Evolutionary conservation across 2,797 vertebrate genomes (phyloP).

Genomic region (Enoplosus armatus): DNA sequence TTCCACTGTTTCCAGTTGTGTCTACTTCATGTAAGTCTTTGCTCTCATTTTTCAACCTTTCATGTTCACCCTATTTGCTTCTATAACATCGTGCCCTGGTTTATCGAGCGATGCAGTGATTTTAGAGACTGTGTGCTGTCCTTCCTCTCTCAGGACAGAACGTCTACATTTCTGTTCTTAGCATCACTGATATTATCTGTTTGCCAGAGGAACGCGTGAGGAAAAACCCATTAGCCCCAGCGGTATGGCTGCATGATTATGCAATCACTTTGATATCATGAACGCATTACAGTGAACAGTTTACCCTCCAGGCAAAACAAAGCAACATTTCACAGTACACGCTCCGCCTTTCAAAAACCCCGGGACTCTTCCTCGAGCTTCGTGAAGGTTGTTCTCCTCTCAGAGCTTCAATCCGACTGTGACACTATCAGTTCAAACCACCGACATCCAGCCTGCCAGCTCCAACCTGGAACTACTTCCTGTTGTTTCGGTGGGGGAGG

Average conservation of each 20-base stretch:
- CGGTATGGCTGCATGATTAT: slow-evolving; percentile 13
- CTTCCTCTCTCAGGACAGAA: neutral
- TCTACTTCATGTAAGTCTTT: neutral
- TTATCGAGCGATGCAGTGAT: neutral
- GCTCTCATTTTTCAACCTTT: too few species aligned
- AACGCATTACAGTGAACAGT: neutral
- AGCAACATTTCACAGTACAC: neutral
- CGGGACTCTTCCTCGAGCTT: neutral
- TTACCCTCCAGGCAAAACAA: neutral
- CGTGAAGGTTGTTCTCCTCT: neutral
- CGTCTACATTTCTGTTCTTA: slow-evolving; percentile 12
- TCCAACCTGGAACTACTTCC: neutral
- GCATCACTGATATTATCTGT: slow-evolving; percentile 12
- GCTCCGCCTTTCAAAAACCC: neutral
- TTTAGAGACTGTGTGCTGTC: too few species aligned
- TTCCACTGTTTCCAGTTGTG: too few species aligned
- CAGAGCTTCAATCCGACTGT: neutral
- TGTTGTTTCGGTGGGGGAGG: too few species aligned
- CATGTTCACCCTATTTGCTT: too few species aligned
- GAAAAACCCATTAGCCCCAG: neutral
- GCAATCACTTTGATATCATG: slow-evolving; percentile 37
- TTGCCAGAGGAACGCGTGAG: neutral
- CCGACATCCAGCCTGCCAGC: neutral
- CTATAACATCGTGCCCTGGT: neutral
- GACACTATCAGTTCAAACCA: neutral